A percentile compares a stretch with the other conserved stretches of the same genome.
These are phyloP conservation scores for Perizoma affinitatum DNA, from an alignment of 2,888 invertebrate species.

Conservation along the genomic window DNA sequence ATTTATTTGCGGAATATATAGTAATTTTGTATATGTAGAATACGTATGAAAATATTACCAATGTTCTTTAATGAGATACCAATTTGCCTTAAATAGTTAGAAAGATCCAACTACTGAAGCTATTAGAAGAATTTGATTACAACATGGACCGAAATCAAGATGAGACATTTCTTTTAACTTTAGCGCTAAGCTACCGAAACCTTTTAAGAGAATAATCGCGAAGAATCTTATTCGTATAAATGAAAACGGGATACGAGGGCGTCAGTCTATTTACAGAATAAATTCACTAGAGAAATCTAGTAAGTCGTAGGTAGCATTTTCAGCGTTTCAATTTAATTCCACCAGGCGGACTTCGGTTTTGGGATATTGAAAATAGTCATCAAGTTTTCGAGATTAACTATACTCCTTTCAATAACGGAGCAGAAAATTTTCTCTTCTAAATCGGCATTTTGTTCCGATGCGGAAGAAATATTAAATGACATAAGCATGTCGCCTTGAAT, in stretches of 20 bases:
- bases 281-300: slow-evolving; percentile 6
- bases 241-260: slow-evolving; percentile 31
- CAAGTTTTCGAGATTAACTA: slow-evolving; percentile 14
- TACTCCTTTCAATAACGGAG: slow-evolving; percentile 37
- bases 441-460: slow-evolving; percentile 46
- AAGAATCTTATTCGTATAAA: slow-evolving; percentile 57
- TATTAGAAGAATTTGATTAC: slow-evolving; percentile 5
- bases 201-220: slow-evolving; percentile 57
- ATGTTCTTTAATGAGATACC: not conserved
- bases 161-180: slow-evolving; percentile 45
- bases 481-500: slow-evolving; percentile 67
- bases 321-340: slow-evolving; percentile 14
- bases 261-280: slow-evolving; percentile 5
- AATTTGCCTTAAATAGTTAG: not conserved
- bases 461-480: slow-evolving; percentile 56
- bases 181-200: slow-evolving; percentile 43
- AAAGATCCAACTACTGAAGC: slow-evolving; percentile 12
- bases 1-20: slow-evolving; percentile 1
- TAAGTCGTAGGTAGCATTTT: slow-evolving; percentile 10
- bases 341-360: slow-evolving; percentile 10
- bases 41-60: too few species aligned
- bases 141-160: slow-evolving; percentile 42
- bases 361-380: slow-evolving; percentile 18
- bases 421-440: slow-evolving; percentile 40
- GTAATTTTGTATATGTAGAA: too few species aligned